phyloP scores from a whole-genome alignment of 2,113 vertebrate species.

The Megaleporinus macrocephalus region DNA sequence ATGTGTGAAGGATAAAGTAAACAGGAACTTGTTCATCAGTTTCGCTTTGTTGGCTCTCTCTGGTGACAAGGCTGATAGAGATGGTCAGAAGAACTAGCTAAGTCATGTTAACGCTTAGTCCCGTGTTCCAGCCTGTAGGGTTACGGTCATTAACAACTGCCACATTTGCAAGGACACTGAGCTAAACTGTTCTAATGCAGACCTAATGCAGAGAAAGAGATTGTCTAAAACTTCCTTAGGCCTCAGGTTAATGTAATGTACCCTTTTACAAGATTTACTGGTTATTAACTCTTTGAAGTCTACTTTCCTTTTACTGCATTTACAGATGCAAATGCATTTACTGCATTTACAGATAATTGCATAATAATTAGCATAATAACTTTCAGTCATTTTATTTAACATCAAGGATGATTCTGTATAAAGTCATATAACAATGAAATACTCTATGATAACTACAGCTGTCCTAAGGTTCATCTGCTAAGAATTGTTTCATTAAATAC shows the following conservation, averaged over 20 bases:
- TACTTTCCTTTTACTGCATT: no score
- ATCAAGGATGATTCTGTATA: no score
- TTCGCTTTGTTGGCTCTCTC: slow-evolving; percentile 45
- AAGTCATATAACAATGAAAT: no score
- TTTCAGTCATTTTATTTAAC: no score
- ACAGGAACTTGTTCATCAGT: slow-evolving; percentile 32
- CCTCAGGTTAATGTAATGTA: neutral
- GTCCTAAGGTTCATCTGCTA: no score
- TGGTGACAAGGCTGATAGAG: slow-evolving; percentile 39
- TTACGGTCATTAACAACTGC: slow-evolving; percentile 7
- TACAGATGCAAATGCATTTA: no score
- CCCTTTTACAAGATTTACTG: neutral
- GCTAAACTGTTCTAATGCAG: neutral
- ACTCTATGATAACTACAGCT: no score
- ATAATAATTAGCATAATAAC: no score
- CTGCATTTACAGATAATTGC: no score
- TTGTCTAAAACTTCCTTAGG: neutral
- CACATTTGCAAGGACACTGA: neutral
- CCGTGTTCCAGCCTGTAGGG: slow-evolving; percentile 15
- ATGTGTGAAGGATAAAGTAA: slow-evolving; percentile 4
- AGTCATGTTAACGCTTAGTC: slow-evolving; percentile 31
- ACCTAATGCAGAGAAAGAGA: neutral
- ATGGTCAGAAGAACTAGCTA: slow-evolving; percentile 59
- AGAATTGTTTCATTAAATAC: no score
- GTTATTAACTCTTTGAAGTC: neutral